These are phyloP conservation scores for Harpagoxenus sublaevis DNA, from an alignment of 2,888 invertebrate species.

Conservation along the genomic window DNA sequence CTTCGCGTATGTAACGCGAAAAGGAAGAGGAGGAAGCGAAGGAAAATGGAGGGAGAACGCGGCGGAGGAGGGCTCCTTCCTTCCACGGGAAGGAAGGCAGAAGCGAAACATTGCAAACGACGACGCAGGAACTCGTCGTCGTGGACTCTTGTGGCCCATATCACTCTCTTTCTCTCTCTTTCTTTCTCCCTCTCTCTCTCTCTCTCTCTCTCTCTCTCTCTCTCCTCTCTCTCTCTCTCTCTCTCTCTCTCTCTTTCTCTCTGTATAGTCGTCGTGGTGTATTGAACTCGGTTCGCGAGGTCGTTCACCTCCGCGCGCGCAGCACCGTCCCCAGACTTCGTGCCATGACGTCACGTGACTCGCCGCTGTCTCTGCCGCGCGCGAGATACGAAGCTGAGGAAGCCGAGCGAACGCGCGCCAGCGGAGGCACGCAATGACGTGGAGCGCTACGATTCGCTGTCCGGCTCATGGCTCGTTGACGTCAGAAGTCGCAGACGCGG, in stretches of 20 bases:
- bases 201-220: conserved; percentile 8
- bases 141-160: conserved; percentile 58
- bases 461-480: conserved; percentile 76
- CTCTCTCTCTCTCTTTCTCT: not conserved
- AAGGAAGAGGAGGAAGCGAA: not conserved
- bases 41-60: conserved; percentile 17
- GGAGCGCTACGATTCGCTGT: conserved; percentile 72
- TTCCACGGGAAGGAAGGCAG: conserved; percentile 45
- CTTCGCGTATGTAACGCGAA: conserved; percentile 42
- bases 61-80: conserved; percentile 50
- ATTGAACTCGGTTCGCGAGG: conserved; percentile 84
- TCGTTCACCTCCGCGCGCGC: conserved; percentile 81
- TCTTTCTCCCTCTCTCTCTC: not conserved
- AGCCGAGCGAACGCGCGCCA: not conserved
- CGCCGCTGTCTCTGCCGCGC: conserved; percentile 68
- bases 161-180: conserved; percentile 7
- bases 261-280: conserved; percentile 75
- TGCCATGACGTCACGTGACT: conserved; percentile 79
- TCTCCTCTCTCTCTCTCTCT: not conserved
- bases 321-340: conserved; percentile 32
- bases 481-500: conserved; percentile 72
- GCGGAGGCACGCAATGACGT: conserved; percentile 79
- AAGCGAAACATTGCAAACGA: conserved; percentile 55
- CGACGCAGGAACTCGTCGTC: conserved; percentile 69
- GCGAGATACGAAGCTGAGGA: conserved; percentile 44